Evolutionary conservation across 2,888 invertebrate species (phyloP).

Genomic region (Argyresthia albistria): DNA sequence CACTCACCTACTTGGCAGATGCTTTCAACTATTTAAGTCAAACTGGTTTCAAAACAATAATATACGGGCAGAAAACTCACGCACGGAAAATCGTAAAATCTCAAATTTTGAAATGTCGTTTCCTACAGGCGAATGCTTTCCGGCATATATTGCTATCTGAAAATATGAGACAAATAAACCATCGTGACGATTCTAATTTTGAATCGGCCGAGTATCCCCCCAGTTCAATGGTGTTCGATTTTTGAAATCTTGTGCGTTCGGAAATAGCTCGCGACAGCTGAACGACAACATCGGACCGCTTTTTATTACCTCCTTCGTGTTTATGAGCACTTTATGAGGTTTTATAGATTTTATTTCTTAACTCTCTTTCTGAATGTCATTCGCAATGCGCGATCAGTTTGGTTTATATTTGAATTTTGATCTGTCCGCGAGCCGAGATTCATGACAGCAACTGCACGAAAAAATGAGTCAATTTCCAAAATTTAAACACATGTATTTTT

Average conservation of each 20-base stretch:
- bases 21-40: constrained; percentile 1
- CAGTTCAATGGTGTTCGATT: constrained; percentile 63
- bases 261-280: constrained; percentile 70
- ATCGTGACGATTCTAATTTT: constrained; percentile 34
- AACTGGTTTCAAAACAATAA: neutral
- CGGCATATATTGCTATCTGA: neutral
- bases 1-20: constrained; percentile 65
- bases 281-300: constrained; percentile 57
- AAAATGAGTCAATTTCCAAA: constrained; percentile 6
- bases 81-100: too few relatives aligned
- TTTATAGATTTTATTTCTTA: constrained; percentile 62
- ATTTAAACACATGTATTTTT: neutral
- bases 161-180: neutral
- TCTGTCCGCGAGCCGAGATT: constrained; percentile 21
- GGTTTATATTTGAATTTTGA: constrained; percentile 44
- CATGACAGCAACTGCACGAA: constrained; percentile 15
- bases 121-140: too few relatives aligned
- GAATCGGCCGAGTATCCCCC: constrained; percentile 47
- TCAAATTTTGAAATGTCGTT: too few relatives aligned
- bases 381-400: constrained; percentile 38
- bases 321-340: constrained; percentile 70
- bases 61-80: neutral
- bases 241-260: constrained; percentile 51
- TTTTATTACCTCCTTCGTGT: constrained; percentile 68
- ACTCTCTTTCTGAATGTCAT: constrained; percentile 57